phyloP scores from a whole-genome alignment of 2,888 invertebrate genomes.

The Gonocerus acuteangulatus region DNA sequence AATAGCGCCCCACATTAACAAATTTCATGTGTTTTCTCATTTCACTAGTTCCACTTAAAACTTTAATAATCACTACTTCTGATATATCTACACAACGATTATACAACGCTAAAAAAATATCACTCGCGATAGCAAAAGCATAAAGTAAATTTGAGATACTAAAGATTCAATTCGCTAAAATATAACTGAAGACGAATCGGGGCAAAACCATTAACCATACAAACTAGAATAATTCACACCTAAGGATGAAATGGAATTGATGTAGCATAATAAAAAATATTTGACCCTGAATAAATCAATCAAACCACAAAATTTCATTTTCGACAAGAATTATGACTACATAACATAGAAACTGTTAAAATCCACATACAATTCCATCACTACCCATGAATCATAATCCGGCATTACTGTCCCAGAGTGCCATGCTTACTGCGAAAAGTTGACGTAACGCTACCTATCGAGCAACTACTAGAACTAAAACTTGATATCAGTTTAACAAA shows the following conservation, averaged over 20 bases:
- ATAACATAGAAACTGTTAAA: neutral
- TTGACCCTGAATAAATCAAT: neutral
- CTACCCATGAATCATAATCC: constrained; percentile 13
- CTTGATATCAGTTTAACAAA: no score
- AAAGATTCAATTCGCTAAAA: no score
- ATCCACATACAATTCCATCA: neutral
- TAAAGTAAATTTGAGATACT: no score
- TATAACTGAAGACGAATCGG: no score
- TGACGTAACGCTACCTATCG: no score
- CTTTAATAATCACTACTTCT: constrained; percentile 1
- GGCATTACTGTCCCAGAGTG: constrained; percentile 28
- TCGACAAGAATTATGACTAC: neutral
- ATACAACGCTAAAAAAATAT: neutral
- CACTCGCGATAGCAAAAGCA: neutral
- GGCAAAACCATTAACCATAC: no score
- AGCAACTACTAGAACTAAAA: no score
- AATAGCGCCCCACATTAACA: constrained; percentile 36
- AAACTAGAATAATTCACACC: no score
- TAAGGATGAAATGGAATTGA: no score
- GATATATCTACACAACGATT: neutral
- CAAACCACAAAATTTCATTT: constrained; percentile 5
- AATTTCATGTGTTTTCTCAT: constrained; percentile 22
- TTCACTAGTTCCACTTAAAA: constrained; percentile 8
- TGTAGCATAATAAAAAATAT: neutral
- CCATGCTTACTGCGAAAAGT: neutral